These are phyloP conservation scores for Trichosurus vulpecula DNA, from an alignment of 2,797 vertebrate species.

Conservation along the genomic window DNA sequence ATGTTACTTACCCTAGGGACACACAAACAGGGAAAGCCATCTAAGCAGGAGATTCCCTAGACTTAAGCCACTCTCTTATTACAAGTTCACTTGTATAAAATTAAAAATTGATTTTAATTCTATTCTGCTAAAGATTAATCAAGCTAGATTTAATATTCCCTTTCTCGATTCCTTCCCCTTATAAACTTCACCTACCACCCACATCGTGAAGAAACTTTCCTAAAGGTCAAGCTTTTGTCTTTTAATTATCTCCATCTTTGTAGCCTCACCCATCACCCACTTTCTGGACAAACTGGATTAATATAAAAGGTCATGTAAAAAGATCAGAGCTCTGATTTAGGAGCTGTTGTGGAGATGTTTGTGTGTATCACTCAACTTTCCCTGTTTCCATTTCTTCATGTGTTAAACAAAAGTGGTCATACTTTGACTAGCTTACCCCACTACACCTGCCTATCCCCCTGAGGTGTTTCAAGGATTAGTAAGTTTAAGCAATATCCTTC, in stretches of 20 bases:
- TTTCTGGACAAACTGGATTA: neutral
- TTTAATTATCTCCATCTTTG: too few relatives aligned
- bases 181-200: neutral
- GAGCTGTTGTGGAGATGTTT: conserved; percentile 23
- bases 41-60: neutral
- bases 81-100: neutral
- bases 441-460: conserved; percentile 6
- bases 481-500: conserved; percentile 32
- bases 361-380: neutral
- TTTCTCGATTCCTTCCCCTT: neutral
- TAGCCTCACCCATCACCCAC: neutral
- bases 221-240: neutral
- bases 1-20: neutral
- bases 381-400: conserved; percentile 39
- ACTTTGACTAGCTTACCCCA: conserved; percentile 9
- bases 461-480: conserved; percentile 7
- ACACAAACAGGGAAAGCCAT: neutral
- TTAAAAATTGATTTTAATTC: neutral
- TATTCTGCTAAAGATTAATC: neutral
- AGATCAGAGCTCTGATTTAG: neutral
- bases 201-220: neutral
- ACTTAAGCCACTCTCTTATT: neutral
- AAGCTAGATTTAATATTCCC: neutral
- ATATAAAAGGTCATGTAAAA: neutral
- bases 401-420: conserved; percentile 36